Base-by-base conservation (phyloP, 1,140 invertebrate species). In the Zophobas morio region DNA sequence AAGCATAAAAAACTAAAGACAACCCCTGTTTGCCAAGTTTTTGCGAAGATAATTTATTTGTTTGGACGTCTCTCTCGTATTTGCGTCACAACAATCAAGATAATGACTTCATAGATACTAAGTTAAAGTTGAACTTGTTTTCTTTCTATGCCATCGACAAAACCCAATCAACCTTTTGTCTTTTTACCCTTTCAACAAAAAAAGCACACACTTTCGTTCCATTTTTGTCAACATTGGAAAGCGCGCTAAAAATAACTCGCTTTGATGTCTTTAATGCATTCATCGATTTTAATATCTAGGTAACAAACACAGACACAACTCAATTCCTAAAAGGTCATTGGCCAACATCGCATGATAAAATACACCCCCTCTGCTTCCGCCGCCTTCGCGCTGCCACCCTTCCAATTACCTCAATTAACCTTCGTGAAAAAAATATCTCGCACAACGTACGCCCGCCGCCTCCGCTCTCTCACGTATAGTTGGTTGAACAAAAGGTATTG, bases 241-340 rank as follows among this genome's bases (percentile, higher is more conserved):
- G 1, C 0, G 20, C 39, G n/a, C 60, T 66, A 66, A 66, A 66
- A 66, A 66, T 66, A 66, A 2, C 56, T 39, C 35, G 1, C 56
- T 60, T 60, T 60, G 56, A 60, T 34, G 56, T 36, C 60, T 66
- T 66, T 8, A 32, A 42, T 66, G 60, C 60, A 66, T 47, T 33
- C 60, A 66, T 66, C 60, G 60, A 66, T 66, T 66, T 66, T 66
- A 66, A 66, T 66, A 66, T 66, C 60, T 66, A 33, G 60, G 60
- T 66, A 66, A 66, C 60, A 66, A 66, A 66, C 39, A 66, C 39
- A 66, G 60, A 66, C 60, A 47, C 56, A 60, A 46, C 60, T 66
- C 39, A 66, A 66, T 42, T 33, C 37, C 6, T 6, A 20, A 42
- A 32, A 66, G 60, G 60, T 42, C 60, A 47, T 20, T 66, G 60